These are phyloP conservation scores for Lateolabrax maculatus DNA, from an alignment of 2,797 vertebrate genomes.

Conservation along the genomic window DNA sequence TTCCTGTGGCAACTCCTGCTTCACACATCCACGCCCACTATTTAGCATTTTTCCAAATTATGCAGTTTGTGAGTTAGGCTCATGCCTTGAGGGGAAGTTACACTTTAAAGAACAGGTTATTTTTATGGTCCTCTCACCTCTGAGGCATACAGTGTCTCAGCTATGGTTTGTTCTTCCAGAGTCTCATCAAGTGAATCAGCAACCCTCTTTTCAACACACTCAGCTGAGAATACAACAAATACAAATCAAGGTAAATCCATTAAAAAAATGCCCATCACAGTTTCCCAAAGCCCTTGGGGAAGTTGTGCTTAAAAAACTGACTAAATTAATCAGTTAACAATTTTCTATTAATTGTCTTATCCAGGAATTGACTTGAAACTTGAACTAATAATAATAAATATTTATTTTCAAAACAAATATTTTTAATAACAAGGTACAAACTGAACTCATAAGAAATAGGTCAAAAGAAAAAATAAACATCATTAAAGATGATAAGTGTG, in stretches of 20 bases:
- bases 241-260: not conserved
- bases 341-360: not conserved
- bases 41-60: no score
- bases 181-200: slow-evolving; percentile 71
- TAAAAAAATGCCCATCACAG: not conserved
- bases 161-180: slow-evolving; percentile 67
- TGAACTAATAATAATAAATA: not conserved
- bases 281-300: no score
- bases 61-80: no score
- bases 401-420: not conserved
- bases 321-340: not conserved
- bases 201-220: slow-evolving; percentile 59
- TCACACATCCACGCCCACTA: no score
- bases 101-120: not conserved
- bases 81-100: no score
- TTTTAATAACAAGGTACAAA: not conserved
- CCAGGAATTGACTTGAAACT: not conserved
- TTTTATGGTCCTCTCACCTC: slow-evolving; percentile 82
- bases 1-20: no score
- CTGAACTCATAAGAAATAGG: not conserved
- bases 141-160: slow-evolving; percentile 66
- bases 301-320: not conserved
- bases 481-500: not conserved
- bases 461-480: not conserved
- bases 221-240: slow-evolving; percentile 73